Percentiles rank a stretch among this genome's conserved stretches.
Conservation (phyloP, 2,797 vertebrate species). For the Crocidura indochinensis region DNA sequence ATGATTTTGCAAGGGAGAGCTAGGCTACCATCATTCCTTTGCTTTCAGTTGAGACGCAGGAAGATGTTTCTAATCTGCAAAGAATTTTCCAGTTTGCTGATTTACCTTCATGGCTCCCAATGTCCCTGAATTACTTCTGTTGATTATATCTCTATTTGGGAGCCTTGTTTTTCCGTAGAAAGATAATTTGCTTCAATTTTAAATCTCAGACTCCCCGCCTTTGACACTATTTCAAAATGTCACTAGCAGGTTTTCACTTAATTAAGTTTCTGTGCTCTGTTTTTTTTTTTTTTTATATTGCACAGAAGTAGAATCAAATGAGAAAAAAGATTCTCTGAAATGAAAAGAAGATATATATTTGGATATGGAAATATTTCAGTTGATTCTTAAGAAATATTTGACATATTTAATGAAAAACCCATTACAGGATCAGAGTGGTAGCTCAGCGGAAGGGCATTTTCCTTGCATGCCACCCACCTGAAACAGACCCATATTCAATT, state of each 20-base stretch:
- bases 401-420: background rate
- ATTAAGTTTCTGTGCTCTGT: slow-evolving; percentile 47
- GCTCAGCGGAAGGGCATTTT: too few species aligned
- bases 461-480: too few species aligned
- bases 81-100: slow-evolving; percentile 23
- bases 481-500: too few species aligned
- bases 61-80: slow-evolving; percentile 52
- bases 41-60: slow-evolving; percentile 31
- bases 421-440: too few species aligned
- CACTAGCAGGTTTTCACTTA: slow-evolving; percentile 55
- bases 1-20: background rate
- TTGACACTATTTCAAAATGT: background rate
- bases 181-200: slow-evolving; percentile 30
- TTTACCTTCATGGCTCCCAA: slow-evolving; percentile 8
- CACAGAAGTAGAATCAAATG: slow-evolving; percentile 47
- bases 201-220: background rate
- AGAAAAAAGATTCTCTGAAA: background rate
- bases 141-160: slow-evolving; percentile 17
- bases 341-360: slow-evolving; percentile 16
- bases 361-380: slow-evolving; percentile 33
- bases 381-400: slow-evolving; percentile 24
- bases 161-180: slow-evolving; percentile 7
- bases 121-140: slow-evolving; percentile 39
- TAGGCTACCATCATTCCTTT: background rate
- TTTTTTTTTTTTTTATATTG: slow-evolving; percentile 17